A percentile compares a stretch with the other conserved stretches of the same genome.
Evolutionary conservation across 2,888 invertebrate species (phyloP).

Genomic region (Lasioglossum oenotherae): DNA sequence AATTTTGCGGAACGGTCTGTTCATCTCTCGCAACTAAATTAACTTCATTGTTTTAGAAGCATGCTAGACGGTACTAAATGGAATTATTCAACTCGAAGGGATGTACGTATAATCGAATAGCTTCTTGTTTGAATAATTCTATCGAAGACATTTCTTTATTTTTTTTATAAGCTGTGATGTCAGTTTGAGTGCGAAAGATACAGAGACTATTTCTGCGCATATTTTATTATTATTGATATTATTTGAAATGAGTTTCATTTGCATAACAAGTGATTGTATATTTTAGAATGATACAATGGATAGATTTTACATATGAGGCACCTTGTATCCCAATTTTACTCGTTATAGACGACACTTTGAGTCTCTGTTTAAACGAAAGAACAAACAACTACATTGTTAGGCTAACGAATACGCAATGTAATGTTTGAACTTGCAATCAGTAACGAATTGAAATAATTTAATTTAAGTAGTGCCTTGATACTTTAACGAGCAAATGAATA

Average conservation of each 20-base stretch:
- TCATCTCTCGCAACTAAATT: not conserved
- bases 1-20: not conserved
- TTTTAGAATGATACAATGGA: constrained; percentile 43
- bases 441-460: constrained; percentile 61
- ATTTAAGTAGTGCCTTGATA: constrained; percentile 81
- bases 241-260: constrained; percentile 38
- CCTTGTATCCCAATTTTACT: constrained; percentile 59
- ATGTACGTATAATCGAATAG: not conserved
- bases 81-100: not conserved
- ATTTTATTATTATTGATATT: constrained; percentile 3
- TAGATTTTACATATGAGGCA: constrained; percentile 58
- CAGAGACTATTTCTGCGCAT: not conserved
- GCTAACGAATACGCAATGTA: constrained; percentile 46
- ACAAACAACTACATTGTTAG: constrained; percentile 53
- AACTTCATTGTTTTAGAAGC: not conserved
- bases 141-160: not conserved
- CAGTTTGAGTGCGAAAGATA: not conserved
- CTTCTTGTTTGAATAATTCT: not conserved
- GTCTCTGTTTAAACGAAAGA: constrained; percentile 47
- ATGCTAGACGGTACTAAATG: not conserved
- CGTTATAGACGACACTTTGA: constrained; percentile 52
- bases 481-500: constrained; percentile 78
- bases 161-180: not conserved
- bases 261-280: constrained; percentile 41
- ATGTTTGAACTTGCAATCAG: constrained; percentile 54